phyloP scores from a whole-genome alignment of 2,113 vertebrate species.

The Agapornis roseicollis region DNA sequence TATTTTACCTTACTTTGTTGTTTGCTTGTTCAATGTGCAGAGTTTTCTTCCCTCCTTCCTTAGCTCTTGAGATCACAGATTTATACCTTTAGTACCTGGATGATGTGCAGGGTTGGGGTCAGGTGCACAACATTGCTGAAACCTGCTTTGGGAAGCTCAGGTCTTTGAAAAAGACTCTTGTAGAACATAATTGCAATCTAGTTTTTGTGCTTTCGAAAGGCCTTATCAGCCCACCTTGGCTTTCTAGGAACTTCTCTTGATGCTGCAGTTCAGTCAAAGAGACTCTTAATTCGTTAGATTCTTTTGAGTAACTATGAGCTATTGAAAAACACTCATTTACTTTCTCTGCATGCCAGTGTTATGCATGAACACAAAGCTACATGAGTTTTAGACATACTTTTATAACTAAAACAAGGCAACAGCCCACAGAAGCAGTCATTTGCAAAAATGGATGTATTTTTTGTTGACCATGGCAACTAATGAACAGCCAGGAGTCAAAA shows the following conservation, averaged over 20 bases:
- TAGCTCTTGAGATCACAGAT: not conserved
- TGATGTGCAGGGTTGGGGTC: not conserved
- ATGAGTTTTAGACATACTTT: not conserved
- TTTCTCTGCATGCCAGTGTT: not conserved
- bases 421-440: not conserved
- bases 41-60: not conserved
- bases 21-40: not conserved
- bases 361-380: not conserved
- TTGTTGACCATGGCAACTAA: not conserved
- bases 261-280: constrained; percentile 29
- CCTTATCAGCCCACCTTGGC: constrained; percentile 11
- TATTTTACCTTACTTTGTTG: not conserved
- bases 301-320: not conserved
- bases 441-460: not conserved
- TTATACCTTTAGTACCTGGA: not conserved
- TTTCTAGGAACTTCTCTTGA: constrained; percentile 30
- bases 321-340: not conserved
- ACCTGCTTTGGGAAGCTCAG: not conserved
- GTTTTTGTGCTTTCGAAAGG: constrained; percentile 18
- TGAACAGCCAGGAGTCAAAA: not conserved
- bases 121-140: not conserved
- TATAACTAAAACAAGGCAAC: not conserved
- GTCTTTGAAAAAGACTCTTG: not conserved
- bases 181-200: constrained; percentile 15
- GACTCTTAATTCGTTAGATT: constrained; percentile 35